Conservation (phyloP, 2,888 invertebrate genomes). For the Tetragonisca angustula region DNA sequence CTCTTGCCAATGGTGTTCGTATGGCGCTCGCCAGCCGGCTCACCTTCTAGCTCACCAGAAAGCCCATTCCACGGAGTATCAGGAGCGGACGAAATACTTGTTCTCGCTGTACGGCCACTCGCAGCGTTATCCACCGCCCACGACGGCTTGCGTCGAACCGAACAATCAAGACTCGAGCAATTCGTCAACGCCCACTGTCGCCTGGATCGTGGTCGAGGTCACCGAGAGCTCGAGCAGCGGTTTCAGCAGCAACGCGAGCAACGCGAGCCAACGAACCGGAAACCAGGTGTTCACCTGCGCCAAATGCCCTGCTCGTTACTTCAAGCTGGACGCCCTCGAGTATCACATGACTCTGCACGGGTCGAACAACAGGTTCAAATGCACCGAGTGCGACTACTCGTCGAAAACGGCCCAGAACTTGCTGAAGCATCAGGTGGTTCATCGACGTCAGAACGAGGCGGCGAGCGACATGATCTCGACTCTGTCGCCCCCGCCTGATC, state of each 20-base stretch:
- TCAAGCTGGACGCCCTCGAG: slow-evolving; percentile 89
- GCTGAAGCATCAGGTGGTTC: slow-evolving; percentile 87
- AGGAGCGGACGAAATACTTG: slow-evolving; percentile 90
- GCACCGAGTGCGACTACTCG: slow-evolving; percentile 89
- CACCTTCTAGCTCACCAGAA: slow-evolving; percentile 89
- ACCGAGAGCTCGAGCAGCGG: slow-evolving; percentile 45
- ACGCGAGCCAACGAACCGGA: slow-evolving; percentile 54
- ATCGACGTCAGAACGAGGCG: slow-evolving; percentile 77
- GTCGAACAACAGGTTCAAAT: slow-evolving; percentile 87
- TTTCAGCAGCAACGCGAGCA: slow-evolving; percentile 12
- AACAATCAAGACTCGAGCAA: slow-evolving; percentile 62
- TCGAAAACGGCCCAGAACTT: slow-evolving; percentile 89
- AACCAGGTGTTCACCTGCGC: slow-evolving; percentile 85
- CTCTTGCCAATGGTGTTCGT: slow-evolving; percentile 91
- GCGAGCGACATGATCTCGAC: slow-evolving; percentile 21
- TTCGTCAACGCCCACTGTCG: slow-evolving; percentile 58
- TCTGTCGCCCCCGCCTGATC: slow-evolving; percentile 86
- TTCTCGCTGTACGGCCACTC: slow-evolving; percentile 88
- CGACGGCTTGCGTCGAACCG: slow-evolving; percentile 82
- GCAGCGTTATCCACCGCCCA: slow-evolving; percentile 88
- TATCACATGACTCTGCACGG: slow-evolving; percentile 90
- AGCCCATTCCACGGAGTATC: slow-evolving; percentile 92
- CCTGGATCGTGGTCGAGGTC: slow-evolving; percentile 80
- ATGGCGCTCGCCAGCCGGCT: slow-evolving; percentile 89
- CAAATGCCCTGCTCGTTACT: slow-evolving; percentile 90